A percentile compares a stretch with the other conserved stretches of the same genome.
phyloP scores from a whole-genome alignment of 2,113 vertebrate species.

The Todiramphus saurophagus region DNA sequence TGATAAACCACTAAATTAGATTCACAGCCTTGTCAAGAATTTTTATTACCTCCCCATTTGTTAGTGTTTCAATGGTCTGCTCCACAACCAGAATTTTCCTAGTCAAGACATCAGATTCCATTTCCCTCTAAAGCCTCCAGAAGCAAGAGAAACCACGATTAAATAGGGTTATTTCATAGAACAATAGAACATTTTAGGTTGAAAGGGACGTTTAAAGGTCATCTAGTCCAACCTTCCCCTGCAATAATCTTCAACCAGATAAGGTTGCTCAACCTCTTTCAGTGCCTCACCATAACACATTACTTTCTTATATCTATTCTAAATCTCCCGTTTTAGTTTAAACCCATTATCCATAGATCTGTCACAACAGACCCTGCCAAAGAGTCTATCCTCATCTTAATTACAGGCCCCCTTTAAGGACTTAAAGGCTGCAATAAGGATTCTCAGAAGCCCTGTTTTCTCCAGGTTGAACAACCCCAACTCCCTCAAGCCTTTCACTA shows the following conservation, averaged over 20 bases:
- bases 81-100: not conserved
- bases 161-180: not conserved
- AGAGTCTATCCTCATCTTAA: not conserved
- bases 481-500: not conserved
- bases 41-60: not conserved
- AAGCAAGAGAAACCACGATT: not conserved
- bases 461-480: not conserved
- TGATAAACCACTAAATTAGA: not conserved
- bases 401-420: not conserved
- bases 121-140: not conserved
- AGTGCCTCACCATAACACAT: not conserved
- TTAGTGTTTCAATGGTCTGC: not conserved
- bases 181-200: not conserved
- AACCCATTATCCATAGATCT: not conserved
- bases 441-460: not conserved
- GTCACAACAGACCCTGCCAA: not conserved
- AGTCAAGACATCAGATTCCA: rapidly evolving
- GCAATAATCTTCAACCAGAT: not conserved
- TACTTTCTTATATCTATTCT: not conserved
- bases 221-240: not conserved
- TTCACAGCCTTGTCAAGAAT: not conserved
- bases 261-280: not conserved
- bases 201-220: not conserved
- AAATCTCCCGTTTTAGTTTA: not conserved
- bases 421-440: not conserved